Evolutionary conservation across 2,888 invertebrate genomes (phyloP).

Genomic region (Ramazzottius varieornatus): DNA sequence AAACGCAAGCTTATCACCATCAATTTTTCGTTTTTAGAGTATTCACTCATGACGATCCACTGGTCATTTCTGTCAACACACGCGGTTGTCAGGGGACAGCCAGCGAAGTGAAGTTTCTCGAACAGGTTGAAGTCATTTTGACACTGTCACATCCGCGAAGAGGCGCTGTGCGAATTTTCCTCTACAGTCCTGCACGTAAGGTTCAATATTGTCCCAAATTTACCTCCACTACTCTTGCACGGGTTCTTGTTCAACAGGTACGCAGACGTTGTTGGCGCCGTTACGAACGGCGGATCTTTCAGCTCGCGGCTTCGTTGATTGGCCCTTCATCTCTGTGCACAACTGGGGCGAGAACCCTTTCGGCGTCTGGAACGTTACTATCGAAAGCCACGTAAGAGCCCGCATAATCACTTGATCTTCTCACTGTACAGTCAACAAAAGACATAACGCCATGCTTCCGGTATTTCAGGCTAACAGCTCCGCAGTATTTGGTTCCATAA

Average conservation of each 20-base stretch:
- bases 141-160: conserved; percentile 42
- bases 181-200: conserved; percentile 49
- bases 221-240: too few species aligned
- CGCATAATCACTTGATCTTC: too few species aligned
- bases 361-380: conserved; percentile 28
- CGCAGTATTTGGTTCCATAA: not conserved
- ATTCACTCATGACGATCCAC: not conserved
- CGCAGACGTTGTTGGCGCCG: conserved; percentile 39
- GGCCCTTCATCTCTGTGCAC: conserved; percentile 67
- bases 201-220: not conserved
- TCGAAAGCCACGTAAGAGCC: not conserved
- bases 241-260: conserved; percentile 29
- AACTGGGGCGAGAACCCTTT: conserved; percentile 60
- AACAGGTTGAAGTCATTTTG: conserved; percentile 53
- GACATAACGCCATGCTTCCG: not conserved
- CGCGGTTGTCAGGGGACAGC: conserved; percentile 29
- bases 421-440: not conserved
- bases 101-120: conserved; percentile 39
- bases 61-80: conserved; percentile 23
- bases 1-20: too few species aligned
- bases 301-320: conserved; percentile 40
- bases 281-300: conserved; percentile 42
- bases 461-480: not conserved
- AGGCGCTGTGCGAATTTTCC: conserved; percentile 44
- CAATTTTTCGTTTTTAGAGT: too few species aligned